phyloP scores from a whole-genome alignment of 1,140 invertebrate genomes.

The Drosophila dunni region DNA sequence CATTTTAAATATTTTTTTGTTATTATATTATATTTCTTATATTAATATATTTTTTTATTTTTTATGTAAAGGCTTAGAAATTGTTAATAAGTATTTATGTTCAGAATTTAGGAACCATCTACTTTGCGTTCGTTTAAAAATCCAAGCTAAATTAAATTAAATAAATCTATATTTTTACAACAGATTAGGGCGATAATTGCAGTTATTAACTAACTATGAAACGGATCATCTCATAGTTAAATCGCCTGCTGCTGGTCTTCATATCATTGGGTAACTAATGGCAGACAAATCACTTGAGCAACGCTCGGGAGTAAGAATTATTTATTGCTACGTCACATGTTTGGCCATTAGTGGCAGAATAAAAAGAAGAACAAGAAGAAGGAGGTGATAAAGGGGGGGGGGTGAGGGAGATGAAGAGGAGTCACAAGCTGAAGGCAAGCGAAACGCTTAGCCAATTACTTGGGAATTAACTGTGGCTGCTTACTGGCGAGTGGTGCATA shows the following conservation, averaged over 20 bases:
- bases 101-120: too few relatives aligned
- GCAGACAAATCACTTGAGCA: constrained; percentile 45
- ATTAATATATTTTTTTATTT: too few relatives aligned
- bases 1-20: too few relatives aligned
- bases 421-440: constrained; percentile 66
- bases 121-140: too few relatives aligned
- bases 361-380: too few relatives aligned
- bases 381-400: neutral
- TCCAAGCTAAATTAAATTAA: too few relatives aligned
- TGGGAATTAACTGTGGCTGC: constrained; percentile 74
- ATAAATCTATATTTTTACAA: too few relatives aligned
- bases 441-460: constrained; percentile 78
- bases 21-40: too few relatives aligned
- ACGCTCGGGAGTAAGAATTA: constrained; percentile 46
- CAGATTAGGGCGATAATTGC: too few relatives aligned
- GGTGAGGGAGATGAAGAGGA: constrained; percentile 3
- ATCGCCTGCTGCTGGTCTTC: constrained; percentile 36
- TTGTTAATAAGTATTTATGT: too few relatives aligned
- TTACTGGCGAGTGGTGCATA: constrained; percentile 62
- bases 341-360: constrained; percentile 52
- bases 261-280: constrained; percentile 5
- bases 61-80: too few relatives aligned
- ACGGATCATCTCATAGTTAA: neutral
- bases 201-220: too few relatives aligned
- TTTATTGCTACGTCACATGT: constrained; percentile 58